phyloP scores from a whole-genome alignment of 2,113 vertebrate genomes.

The Sinocyclocheilus anshuiensis region DNA sequence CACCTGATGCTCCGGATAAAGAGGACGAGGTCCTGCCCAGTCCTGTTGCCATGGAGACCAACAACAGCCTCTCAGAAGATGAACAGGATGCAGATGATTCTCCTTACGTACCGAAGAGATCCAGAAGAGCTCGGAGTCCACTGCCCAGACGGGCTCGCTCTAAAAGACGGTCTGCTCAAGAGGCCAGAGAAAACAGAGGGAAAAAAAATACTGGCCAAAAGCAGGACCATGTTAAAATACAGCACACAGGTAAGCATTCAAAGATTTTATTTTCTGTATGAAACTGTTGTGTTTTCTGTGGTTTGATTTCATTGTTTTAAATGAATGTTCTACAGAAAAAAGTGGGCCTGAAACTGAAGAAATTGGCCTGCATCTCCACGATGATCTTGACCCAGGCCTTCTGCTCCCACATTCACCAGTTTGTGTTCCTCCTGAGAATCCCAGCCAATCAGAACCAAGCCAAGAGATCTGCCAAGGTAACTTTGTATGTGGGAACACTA shows the following conservation, averaged over 20 bases:
- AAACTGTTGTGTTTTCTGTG: not conserved
- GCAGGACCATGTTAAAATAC: not conserved
- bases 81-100: conserved; percentile 68
- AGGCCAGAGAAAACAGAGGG: not conserved
- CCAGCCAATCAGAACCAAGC: conserved; percentile 10
- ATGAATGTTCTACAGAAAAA: not conserved
- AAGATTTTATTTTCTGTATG: not conserved
- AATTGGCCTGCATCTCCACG: not conserved
- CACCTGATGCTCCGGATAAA: not conserved
- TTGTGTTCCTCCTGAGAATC: not conserved
- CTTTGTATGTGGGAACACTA: too few species aligned
- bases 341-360: not conserved
- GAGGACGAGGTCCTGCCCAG: not conserved
- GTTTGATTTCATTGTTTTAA: not conserved
- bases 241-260: conserved; percentile 34
- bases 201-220: not conserved
- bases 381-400: not conserved
- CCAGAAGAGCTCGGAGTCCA: conserved; percentile 54
- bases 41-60: conserved; percentile 17
- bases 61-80: conserved; percentile 61
- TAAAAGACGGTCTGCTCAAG: conserved; percentile 65
- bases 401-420: not conserved
- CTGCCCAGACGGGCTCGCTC: conserved; percentile 64
- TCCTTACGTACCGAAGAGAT: conserved; percentile 75
- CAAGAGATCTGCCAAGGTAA: not conserved